Evolutionary conservation across 2,797 vertebrate genomes (phyloP).

Genomic region (Lepilemur ruficaudatus): DNA sequence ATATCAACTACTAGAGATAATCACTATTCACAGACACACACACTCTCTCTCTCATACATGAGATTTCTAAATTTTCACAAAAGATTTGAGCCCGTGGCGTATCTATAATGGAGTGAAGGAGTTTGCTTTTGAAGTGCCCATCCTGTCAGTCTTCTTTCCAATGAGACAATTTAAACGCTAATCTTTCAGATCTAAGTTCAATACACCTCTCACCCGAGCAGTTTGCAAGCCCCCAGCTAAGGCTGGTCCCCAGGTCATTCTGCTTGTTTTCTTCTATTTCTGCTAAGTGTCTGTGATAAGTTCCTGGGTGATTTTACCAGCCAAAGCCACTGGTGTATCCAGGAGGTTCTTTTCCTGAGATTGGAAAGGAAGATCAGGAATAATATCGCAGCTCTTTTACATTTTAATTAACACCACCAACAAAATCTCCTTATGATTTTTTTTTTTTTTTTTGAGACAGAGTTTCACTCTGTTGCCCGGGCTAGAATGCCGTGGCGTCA

Average conservation of each 20-base stretch:
- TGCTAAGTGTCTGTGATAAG: neutral
- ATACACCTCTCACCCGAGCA: fast-evolving
- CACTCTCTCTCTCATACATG: neutral
- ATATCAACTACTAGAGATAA: neutral
- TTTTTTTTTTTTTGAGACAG: no score
- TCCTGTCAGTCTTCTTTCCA: neutral
- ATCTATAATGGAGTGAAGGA: neutral
- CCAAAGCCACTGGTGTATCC: neutral
- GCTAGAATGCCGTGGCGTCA: no score
- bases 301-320: neutral
- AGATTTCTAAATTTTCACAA: neutral
- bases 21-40: neutral
- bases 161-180: neutral
- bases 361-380: neutral
- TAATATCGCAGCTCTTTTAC: neutral
- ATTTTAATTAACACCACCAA: neutral
- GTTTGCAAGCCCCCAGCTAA: neutral
- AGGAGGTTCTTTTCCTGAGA: neutral
- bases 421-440: neutral
- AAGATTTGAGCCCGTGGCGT: neutral
- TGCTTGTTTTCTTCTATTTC: neutral
- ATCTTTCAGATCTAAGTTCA: neutral
- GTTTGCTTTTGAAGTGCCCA: neutral
- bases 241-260: neutral
- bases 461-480: no score